A percentile compares a stretch with the other conserved stretches of the same genome.
phyloP scores from a whole-genome alignment of 2,888 invertebrate genomes.

The Nemotelus pantherinus region DNA sequence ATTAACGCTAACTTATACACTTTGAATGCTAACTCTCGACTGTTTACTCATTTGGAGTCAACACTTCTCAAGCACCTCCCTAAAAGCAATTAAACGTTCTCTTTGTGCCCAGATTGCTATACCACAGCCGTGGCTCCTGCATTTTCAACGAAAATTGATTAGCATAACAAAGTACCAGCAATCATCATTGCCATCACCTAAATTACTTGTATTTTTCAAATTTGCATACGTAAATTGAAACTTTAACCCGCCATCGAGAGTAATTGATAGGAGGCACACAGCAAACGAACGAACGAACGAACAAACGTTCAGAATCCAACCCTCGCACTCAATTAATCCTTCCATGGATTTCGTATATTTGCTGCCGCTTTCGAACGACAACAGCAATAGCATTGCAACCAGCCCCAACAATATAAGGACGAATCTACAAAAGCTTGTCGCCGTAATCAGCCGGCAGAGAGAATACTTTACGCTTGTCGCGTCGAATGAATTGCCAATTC shows the following conservation, averaged over 20 bases:
- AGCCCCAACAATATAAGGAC: not conserved
- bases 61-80: not conserved
- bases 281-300: not conserved
- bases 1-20: no score
- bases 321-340: not conserved
- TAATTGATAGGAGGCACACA: conserved; percentile 21
- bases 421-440: conserved; percentile 3
- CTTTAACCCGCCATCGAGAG: conserved; percentile 13
- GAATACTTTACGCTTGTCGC: conserved; percentile 16
- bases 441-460: conserved; percentile 7
- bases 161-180: conserved; percentile 33
- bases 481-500: conserved; percentile 21
- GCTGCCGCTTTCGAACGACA: not conserved
- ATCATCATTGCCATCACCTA: conserved; percentile 23
- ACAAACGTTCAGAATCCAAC: no score
- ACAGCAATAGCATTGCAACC: not conserved
- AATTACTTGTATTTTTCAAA: conserved; percentile 35
- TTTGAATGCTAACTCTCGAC: no score
- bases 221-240: conserved; percentile 38
- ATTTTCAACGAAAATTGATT: conserved; percentile 11
- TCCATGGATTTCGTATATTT: not conserved
- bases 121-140: not conserved
- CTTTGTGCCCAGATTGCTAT: not conserved
- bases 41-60: no score
- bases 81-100: conserved; percentile 18